These are phyloP conservation scores for Conus ventricosus DNA, from an alignment of 1,140 invertebrate genomes.

Conservation along the genomic window DNA sequence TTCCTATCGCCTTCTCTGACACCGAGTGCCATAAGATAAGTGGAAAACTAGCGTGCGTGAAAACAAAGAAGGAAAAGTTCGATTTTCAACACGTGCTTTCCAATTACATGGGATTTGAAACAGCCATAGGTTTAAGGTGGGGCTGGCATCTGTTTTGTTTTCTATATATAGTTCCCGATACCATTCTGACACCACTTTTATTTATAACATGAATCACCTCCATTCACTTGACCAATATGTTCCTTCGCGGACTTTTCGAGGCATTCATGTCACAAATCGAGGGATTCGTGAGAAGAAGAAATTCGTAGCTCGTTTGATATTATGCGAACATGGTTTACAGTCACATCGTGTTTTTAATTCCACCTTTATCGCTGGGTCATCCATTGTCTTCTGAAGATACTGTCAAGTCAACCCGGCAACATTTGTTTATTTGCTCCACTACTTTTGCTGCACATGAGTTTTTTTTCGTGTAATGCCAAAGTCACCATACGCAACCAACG, in stretches of 20 bases:
- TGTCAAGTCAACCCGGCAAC: neutral
- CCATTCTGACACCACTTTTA: too few species aligned
- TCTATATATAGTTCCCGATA: too few species aligned
- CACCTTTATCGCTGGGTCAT: too few species aligned
- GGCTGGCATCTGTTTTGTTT: neutral
- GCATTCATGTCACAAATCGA: too few species aligned
- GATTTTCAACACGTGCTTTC: neutral
- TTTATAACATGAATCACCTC: too few species aligned
- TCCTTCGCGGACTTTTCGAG: too few species aligned
- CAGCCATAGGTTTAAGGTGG: neutral
- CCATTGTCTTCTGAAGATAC: too few species aligned
- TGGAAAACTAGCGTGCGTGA: neutral
- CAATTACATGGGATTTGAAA: neutral
- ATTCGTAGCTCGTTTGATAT: too few species aligned
- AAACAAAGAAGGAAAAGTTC: neutral
- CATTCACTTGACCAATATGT: too few species aligned
- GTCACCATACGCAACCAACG: neutral
- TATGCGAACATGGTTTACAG: too few species aligned
- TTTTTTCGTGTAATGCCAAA: neutral
- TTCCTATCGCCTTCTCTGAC: neutral
- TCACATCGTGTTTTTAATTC: too few species aligned
- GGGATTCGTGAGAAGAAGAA: too few species aligned
- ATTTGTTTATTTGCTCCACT: neutral
- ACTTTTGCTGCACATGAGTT: neutral
- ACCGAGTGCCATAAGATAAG: neutral